These are phyloP conservation scores for Euglossa dilemma DNA, from an alignment of 1,140 invertebrate species.

Conservation along the genomic window DNA sequence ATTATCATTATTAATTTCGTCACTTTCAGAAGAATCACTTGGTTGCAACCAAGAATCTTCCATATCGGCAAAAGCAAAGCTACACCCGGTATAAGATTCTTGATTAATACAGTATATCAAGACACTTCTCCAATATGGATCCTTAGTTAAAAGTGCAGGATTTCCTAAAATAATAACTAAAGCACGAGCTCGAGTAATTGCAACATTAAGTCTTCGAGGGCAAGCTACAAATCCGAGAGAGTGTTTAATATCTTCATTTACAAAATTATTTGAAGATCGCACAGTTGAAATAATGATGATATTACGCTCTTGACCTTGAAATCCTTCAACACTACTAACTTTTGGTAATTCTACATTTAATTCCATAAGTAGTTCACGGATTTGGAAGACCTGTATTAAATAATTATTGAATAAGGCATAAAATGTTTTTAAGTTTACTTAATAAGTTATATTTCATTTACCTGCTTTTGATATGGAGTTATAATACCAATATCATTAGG, in stretches of 20 bases:
- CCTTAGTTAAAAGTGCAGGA: slow-evolving; percentile 87
- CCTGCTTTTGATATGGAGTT: slow-evolving; percentile 96
- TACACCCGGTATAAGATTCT: slow-evolving; percentile 73
- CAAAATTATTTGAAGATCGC: slow-evolving; percentile 83
- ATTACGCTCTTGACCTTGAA: slow-evolving; percentile 95
- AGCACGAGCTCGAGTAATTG: slow-evolving; percentile 91
- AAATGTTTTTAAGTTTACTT: slow-evolving; percentile 13
- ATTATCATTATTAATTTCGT: not conserved
- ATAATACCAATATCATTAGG: slow-evolving; percentile 94
- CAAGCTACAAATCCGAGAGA: slow-evolving; percentile 89
- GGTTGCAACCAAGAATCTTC: not conserved
- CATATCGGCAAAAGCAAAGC: slow-evolving; percentile 52
- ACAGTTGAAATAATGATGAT: slow-evolving; percentile 95
- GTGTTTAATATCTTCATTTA: slow-evolving; percentile 84
- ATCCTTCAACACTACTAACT: slow-evolving; percentile 97
- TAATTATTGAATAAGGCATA: slow-evolving; percentile 73
- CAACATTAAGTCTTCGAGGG: slow-evolving; percentile 92
- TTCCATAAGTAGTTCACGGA: slow-evolving; percentile 86
- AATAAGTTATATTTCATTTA: slow-evolving; percentile 71
- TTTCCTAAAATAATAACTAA: slow-evolving; percentile 92
- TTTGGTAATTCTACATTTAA: slow-evolving; percentile 88
- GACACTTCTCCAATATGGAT: slow-evolving; percentile 88
- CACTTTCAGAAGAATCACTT: not conserved
- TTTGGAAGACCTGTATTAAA: slow-evolving; percentile 86
- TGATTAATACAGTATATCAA: slow-evolving; percentile 82